Conservation (phyloP, 2,888 invertebrate genomes). For the Microchrysa polita region DNA sequence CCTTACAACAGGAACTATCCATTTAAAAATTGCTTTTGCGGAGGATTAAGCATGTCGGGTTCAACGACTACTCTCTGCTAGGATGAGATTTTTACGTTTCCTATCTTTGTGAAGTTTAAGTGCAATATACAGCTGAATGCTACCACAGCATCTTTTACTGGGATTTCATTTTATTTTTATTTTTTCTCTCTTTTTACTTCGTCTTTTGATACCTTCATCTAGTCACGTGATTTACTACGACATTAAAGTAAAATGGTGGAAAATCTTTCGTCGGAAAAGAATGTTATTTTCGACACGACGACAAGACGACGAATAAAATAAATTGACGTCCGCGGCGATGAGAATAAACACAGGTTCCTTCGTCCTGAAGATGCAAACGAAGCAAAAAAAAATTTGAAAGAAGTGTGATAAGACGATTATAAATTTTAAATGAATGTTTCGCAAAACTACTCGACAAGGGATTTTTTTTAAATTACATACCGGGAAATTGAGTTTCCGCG, state of each 20-base stretch:
- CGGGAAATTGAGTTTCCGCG: constrained; percentile 17
- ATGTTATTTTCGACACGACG: neutral
- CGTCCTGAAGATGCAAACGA: neutral
- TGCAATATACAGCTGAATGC: neutral
- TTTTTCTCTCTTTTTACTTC: neutral
- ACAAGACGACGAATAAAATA: neutral
- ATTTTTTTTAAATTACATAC: constrained; percentile 25
- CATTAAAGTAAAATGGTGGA: constrained; percentile 6
- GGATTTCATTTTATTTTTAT: too few relatives aligned
- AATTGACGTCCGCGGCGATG: neutral
- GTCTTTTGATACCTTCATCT: neutral
- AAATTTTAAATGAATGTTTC: constrained; percentile 26
- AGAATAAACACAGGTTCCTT: neutral
- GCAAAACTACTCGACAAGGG: neutral
- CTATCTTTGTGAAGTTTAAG: neutral
- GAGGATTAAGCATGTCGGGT: constrained; percentile 24
- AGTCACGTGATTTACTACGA: neutral
- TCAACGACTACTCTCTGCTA: neutral
- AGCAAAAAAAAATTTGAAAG: neutral
- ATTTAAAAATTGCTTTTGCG: constrained; percentile 16
- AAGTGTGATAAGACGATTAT: constrained; percentile 27
- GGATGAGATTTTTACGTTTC: too few relatives aligned
- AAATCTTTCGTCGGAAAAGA: neutral
- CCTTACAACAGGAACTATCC: neutral
- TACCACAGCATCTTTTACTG: neutral